These are phyloP conservation scores for Trichonephila clavata DNA, from an alignment of 1,140 invertebrate genomes.

Conservation along the genomic window DNA sequence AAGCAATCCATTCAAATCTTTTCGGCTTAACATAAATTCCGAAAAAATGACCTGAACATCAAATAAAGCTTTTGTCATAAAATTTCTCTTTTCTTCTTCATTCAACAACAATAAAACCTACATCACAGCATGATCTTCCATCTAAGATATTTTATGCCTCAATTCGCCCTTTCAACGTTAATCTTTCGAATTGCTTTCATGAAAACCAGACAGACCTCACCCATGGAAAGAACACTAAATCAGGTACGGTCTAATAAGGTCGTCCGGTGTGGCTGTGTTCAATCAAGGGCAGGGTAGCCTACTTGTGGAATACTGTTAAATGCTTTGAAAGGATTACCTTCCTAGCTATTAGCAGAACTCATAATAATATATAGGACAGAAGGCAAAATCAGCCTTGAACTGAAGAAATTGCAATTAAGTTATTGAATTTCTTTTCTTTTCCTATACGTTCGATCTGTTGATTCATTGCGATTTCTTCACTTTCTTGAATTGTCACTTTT, in stretches of 20 bases:
- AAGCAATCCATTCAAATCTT: no score
- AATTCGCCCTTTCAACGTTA: neutral
- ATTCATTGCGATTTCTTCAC: neutral
- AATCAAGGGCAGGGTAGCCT: constrained; percentile 3
- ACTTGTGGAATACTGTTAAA: neutral
- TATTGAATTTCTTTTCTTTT: neutral
- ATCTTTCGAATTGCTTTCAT: neutral
- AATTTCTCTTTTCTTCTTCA: no score
- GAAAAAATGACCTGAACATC: no score
- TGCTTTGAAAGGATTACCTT: neutral
- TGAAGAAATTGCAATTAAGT: constrained; percentile 1
- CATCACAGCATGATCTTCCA: no score
- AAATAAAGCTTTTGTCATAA: no score
- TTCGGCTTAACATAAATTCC: no score
- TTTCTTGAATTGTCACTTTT: neutral
- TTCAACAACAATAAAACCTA: no score
- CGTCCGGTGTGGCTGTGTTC: neutral
- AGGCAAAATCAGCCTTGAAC: neutral
- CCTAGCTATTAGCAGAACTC: neutral
- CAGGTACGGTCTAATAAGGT: constrained; percentile 9
- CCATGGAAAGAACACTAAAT: neutral
- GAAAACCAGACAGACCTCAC: neutral
- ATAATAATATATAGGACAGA: neutral
- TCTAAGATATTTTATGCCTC: neutral
- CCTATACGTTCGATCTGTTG: neutral